These are phyloP conservation scores for Puffinus mauretanicus DNA, from an alignment of 2,113 vertebrate genomes.

Conservation along the genomic window DNA sequence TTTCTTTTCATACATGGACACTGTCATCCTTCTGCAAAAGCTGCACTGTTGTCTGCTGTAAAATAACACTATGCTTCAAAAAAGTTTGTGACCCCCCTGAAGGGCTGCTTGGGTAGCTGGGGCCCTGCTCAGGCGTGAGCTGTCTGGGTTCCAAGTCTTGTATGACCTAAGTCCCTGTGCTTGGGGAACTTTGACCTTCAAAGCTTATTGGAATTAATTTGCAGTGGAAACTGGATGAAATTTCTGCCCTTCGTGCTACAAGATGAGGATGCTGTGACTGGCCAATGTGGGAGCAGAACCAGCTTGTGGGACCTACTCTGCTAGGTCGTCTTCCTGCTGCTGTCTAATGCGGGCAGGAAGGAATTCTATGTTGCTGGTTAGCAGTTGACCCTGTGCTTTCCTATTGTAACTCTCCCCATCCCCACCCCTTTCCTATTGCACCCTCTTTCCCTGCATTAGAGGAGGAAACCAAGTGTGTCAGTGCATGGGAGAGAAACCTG, in stretches of 20 bases:
- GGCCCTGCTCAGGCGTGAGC: neutral
- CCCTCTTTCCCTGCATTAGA: neutral
- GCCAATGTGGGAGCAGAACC: neutral
- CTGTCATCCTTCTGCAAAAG: neutral
- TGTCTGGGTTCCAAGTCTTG: neutral
- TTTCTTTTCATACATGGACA: neutral
- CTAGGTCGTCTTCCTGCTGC: neutral
- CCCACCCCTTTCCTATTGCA: neutral
- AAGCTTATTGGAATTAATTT: neutral
- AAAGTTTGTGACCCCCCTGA: neutral
- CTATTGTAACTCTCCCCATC: rapidly evolving
- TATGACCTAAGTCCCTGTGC: neutral
- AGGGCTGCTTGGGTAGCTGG: neutral
- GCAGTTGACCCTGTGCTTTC: neutral
- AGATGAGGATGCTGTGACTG: neutral
- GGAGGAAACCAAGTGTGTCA: neutral
- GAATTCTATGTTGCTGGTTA: neutral
- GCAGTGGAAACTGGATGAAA: neutral
- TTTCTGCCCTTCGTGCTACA: neutral
- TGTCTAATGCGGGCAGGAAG: neutral
- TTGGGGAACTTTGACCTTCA: neutral
- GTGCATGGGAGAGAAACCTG: neutral
- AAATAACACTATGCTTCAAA: neutral
- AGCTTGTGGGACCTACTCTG: neutral
- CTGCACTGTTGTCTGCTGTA: neutral